A percentile compares a stretch with the other conserved stretches of the same genome.
Conservation (phyloP, 2,113 vertebrate genomes). For the Struthio camelus region DNA sequence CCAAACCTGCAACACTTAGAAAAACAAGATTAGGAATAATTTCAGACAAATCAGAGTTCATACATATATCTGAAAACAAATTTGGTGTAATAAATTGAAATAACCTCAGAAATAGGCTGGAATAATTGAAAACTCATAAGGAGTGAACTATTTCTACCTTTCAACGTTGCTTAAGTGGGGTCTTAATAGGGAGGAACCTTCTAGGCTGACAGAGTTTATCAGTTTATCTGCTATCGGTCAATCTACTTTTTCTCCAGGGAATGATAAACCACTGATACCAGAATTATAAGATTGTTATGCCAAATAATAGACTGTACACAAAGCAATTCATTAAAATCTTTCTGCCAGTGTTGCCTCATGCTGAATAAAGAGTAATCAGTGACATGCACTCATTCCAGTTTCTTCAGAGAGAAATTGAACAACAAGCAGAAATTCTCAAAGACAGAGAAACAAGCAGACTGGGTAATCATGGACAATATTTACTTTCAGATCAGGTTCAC, state of each 20-base stretch:
- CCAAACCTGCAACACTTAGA: not conserved
- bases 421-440: not conserved
- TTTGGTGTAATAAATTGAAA: not conserved
- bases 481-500: not conserved
- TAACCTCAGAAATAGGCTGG: not conserved
- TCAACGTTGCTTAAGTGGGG: too few species aligned
- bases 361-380: not conserved
- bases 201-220: too few species aligned
- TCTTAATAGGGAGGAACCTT: too few species aligned
- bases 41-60: not conserved
- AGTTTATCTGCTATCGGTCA: not conserved
- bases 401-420: not conserved
- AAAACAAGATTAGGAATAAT: not conserved
- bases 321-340: not conserved
- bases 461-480: not conserved
- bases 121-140: not conserved
- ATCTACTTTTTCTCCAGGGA: not conserved
- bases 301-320: not conserved
- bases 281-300: not conserved
- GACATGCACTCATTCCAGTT: not conserved
- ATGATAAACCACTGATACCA: not conserved
- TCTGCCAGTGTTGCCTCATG: not conserved
- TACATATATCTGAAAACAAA: not conserved
- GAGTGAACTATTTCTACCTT: not conserved
- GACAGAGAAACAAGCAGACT: not conserved